A percentile compares a stretch with the other conserved stretches of the same genome.
Evolutionary conservation across 2,888 invertebrate species (phyloP).

Genomic region (Resseliella maxima): DNA sequence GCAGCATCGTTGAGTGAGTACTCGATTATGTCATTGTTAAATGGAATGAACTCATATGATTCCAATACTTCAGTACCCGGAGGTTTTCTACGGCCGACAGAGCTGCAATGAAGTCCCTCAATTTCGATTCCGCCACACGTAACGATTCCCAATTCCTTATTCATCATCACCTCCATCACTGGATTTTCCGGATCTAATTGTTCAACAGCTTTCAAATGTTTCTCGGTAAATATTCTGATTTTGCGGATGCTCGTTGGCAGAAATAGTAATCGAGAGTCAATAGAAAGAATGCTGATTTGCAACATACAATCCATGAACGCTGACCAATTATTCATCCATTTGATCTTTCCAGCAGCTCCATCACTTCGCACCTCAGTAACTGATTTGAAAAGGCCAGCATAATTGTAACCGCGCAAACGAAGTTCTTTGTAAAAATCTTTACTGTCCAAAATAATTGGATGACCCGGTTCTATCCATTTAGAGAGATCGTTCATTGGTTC

Average conservation of each 20-base stretch:
- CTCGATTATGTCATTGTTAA: slow-evolving; percentile 62
- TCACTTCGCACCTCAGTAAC: slow-evolving; percentile 64
- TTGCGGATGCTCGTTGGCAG: slow-evolving; percentile 78
- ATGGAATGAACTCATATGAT: slow-evolving; percentile 77
- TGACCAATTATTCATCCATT: slow-evolving; percentile 88
- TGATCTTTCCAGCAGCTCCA: slow-evolving; percentile 64
- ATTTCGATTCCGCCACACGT: slow-evolving; percentile 83
- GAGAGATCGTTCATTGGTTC: slow-evolving; percentile 57
- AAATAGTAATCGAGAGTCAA: slow-evolving; percentile 76
- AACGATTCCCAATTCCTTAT: slow-evolving; percentile 63
- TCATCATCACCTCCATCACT: slow-evolving; percentile 64
- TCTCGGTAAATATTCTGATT: slow-evolving; percentile 75
- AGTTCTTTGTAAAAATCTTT: slow-evolving; percentile 79
- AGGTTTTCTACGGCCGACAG: slow-evolving; percentile 76
- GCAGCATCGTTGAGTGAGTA: slow-evolving; percentile 68
- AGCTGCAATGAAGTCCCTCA: slow-evolving; percentile 76
- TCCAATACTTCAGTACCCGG: slow-evolving; percentile 81
- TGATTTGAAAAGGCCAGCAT: slow-evolving; percentile 65
- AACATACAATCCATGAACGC: slow-evolving; percentile 90
- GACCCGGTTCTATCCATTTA: slow-evolving; percentile 60
- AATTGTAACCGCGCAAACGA: slow-evolving; percentile 77
- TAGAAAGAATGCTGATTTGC: slow-evolving; percentile 80
- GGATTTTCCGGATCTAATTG: slow-evolving; percentile 64
- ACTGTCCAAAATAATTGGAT: slow-evolving; percentile 67
- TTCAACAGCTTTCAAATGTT: slow-evolving; percentile 71